These are phyloP conservation scores for Arion vulgaris DNA, from an alignment of 1,140 invertebrate species.

Conservation along the genomic window DNA sequence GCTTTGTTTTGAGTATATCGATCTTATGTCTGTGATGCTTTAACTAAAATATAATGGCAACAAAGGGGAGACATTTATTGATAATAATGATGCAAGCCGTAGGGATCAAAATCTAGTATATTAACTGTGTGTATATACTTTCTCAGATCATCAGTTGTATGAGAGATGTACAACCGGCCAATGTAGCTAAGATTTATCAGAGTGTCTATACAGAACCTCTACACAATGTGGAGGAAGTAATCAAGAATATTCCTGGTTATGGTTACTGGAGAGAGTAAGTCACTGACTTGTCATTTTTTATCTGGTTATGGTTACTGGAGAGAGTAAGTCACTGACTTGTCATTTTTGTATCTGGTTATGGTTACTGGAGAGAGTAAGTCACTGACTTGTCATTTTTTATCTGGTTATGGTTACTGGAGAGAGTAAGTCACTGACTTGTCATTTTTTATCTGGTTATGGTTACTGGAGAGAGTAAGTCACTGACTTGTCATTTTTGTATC, in stretches of 20 bases:
- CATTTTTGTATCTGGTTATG: too few relatives aligned
- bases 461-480: conserved; percentile 29
- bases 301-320: conserved; percentile 29
- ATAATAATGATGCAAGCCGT: too few relatives aligned
- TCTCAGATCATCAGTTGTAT: conserved; percentile 27
- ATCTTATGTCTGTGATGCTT: too few relatives aligned
- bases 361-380: conserved; percentile 33
- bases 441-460: conserved; percentile 33
- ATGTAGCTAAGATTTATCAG: neutral
- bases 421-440: conserved; percentile 24
- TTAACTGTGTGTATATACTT: too few relatives aligned
- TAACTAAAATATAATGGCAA: too few relatives aligned
- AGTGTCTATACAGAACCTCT: neutral
- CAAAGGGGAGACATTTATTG: too few relatives aligned
- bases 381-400: too few relatives aligned
- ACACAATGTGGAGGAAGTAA: conserved; percentile 15
- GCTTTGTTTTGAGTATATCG: too few relatives aligned
- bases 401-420: conserved; percentile 32
- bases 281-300: too few relatives aligned
- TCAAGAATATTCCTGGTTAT: conserved; percentile 31
- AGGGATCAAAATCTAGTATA: too few relatives aligned
- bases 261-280: conserved; percentile 35
- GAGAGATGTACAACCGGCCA: neutral
- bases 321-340: conserved; percentile 15
- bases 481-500: too few relatives aligned